Conservation (phyloP, 2,797 vertebrate genomes). For the Poeciliopsis paucimaculata region DNA sequence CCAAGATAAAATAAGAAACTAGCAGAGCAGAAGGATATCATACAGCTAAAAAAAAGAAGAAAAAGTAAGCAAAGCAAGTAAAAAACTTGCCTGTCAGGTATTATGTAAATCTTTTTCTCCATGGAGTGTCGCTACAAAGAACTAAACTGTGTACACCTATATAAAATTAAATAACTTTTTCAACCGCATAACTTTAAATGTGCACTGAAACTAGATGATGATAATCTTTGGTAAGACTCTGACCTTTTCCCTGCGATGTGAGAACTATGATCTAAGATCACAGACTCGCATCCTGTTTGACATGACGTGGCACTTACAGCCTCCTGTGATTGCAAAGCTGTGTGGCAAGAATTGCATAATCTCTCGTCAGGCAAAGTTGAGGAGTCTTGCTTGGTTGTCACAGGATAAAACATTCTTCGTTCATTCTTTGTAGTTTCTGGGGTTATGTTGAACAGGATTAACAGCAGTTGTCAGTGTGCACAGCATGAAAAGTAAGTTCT, state of each 20-base stretch:
- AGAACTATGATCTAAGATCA: slow-evolving; percentile 48
- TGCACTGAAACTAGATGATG: slow-evolving; percentile 12
- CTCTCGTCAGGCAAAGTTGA: slow-evolving; percentile 28
- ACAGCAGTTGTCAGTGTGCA: slow-evolving; percentile 2
- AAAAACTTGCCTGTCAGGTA: not conserved
- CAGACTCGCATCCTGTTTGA: slow-evolving; percentile 43
- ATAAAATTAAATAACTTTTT: not conserved
- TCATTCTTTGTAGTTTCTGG: slow-evolving; percentile 10
- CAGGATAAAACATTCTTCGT: slow-evolving; percentile 11
- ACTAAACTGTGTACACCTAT: too few species aligned
- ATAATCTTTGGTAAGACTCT: slow-evolving; percentile 31
- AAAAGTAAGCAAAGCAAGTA: not conserved
- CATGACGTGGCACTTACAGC: slow-evolving; percentile 63
- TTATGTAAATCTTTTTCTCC: not conserved
- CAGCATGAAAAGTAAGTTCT: not conserved
- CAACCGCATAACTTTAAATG: not conserved
- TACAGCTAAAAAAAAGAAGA: not conserved
- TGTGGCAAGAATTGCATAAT: slow-evolving; percentile 40
- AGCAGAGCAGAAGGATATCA: not conserved
- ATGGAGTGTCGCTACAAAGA: not conserved
- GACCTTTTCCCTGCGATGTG: slow-evolving; percentile 53
- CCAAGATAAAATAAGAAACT: not conserved
- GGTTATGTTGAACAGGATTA: not conserved
- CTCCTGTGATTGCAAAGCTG: slow-evolving; percentile 41
- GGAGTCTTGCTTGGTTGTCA: slow-evolving; percentile 6